Evolutionary conservation across 2,113 vertebrate species (phyloP).

Genomic region (Alethe castanea): DNA sequence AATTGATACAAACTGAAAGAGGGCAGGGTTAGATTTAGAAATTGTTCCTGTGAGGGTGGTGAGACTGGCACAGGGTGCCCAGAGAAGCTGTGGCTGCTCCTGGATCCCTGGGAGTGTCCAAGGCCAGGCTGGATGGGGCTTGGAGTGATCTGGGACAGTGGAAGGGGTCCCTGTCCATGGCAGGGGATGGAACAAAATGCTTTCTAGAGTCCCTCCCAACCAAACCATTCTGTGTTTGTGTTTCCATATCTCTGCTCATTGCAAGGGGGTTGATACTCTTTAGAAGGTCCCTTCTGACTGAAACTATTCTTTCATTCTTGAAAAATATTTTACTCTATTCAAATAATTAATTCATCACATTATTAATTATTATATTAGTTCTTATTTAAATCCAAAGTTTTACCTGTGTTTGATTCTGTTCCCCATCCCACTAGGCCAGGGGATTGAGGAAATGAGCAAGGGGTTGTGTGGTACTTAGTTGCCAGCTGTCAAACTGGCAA

Average conservation of each 20-base stretch:
- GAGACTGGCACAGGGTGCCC: not conserved
- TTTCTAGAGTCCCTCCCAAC: not conserved
- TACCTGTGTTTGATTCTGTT: not conserved
- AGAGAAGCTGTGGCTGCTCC: not conserved
- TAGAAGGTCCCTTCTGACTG: not conserved
- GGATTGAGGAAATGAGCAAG: not conserved
- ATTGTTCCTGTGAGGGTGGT: accelerated
- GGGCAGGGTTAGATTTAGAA: not conserved
- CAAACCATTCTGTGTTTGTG: not conserved
- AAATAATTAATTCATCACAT: not conserved
- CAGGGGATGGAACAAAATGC: accelerated
- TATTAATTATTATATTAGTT: not conserved
- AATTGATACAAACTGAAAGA: not conserved
- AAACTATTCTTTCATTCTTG: not conserved
- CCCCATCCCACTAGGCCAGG: not conserved
- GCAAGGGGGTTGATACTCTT: not conserved
- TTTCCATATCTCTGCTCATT: not conserved
- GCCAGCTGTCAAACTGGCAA: not conserved
- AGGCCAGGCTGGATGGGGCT: accelerated
- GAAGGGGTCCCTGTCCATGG: not conserved
- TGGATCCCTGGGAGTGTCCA: not conserved
- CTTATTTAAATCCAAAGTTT: not conserved
- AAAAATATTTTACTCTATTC: not conserved
- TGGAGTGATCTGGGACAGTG: accelerated
- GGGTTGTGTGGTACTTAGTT: not conserved